Conservation (phyloP, 1,140 invertebrate genomes). For the Amphibalanus amphitrite region DNA sequence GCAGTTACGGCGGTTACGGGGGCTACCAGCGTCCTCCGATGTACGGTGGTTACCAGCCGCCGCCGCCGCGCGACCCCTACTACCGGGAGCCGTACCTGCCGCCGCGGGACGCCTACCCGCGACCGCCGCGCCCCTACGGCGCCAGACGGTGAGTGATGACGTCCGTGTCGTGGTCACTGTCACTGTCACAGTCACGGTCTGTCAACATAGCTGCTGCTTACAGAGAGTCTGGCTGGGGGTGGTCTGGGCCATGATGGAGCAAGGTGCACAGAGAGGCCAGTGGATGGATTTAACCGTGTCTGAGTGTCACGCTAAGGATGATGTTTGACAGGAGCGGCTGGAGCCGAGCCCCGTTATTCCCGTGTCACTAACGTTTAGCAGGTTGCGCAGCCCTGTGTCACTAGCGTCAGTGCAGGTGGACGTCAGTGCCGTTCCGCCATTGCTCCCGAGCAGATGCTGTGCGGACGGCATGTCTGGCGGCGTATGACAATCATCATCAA, state of each 20-base stretch:
- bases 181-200: background rate
- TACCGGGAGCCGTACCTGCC: conserved; percentile 4
- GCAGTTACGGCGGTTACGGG: background rate
- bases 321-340: too few species aligned
- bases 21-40: background rate
- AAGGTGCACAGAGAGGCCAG: background rate
- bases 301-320: background rate
- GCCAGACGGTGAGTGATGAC: background rate
- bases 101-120: conserved; percentile 3
- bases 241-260: background rate
- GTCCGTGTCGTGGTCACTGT: background rate
- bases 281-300: background rate
- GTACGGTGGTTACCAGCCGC: background rate
- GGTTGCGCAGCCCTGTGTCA: too few species aligned
- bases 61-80: background rate
- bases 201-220: background rate
- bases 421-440: too few species aligned
- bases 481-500: too few species aligned
- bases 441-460: too few species aligned
- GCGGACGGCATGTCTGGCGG: too few species aligned
- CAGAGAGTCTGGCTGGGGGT: background rate
- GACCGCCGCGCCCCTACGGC: background rate
- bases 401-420: too few species aligned
- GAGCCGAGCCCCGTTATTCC: too few species aligned
- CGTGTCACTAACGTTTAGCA: too few species aligned